Evolutionary conservation across 2,888 invertebrate genomes (phyloP).

Genomic region (Leucophenga montana): DNA sequence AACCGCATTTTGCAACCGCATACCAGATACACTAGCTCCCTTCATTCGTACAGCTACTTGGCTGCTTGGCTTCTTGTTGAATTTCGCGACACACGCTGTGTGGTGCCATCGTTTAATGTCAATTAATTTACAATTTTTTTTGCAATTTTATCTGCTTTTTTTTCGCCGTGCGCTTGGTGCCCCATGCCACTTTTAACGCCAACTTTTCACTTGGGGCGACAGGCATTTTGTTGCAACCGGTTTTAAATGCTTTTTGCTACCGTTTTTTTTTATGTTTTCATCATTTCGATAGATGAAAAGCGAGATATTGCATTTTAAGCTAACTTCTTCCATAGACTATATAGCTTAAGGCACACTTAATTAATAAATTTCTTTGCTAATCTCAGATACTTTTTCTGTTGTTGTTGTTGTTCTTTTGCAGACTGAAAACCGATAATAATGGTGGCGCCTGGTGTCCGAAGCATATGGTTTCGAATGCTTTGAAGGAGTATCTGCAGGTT

Average conservation of each 20-base stretch:
- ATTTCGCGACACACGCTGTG: constrained; percentile 44
- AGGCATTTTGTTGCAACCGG: constrained; percentile 46
- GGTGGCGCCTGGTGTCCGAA: constrained; percentile 92
- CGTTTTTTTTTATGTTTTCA: neutral
- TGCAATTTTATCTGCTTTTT: neutral
- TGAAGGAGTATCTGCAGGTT: constrained; percentile 85
- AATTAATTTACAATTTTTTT: constrained; percentile 68
- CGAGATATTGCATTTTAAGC: too few relatives aligned
- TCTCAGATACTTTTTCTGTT: neutral
- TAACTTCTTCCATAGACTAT: too few relatives aligned
- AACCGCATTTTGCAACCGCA: constrained; percentile 12
- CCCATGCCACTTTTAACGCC: constrained; percentile 14
- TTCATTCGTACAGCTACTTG: too few relatives aligned
- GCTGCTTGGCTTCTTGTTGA: too few relatives aligned
- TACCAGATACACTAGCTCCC: constrained; percentile 1
- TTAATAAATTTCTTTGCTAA: constrained; percentile 52
- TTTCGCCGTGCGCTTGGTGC: neutral
- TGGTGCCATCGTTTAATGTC: constrained; percentile 70
- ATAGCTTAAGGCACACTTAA: constrained; percentile 40
- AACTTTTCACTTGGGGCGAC: constrained; percentile 19
- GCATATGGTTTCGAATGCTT: constrained; percentile 80
- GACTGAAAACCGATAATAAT: constrained; percentile 83
- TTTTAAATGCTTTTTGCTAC: constrained; percentile 32
- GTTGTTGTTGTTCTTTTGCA: constrained; percentile 67
- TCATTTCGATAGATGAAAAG: neutral